Base-by-base conservation (phyloP, 2,888 invertebrate genomes). In the Microctonus brassicae region DNA sequence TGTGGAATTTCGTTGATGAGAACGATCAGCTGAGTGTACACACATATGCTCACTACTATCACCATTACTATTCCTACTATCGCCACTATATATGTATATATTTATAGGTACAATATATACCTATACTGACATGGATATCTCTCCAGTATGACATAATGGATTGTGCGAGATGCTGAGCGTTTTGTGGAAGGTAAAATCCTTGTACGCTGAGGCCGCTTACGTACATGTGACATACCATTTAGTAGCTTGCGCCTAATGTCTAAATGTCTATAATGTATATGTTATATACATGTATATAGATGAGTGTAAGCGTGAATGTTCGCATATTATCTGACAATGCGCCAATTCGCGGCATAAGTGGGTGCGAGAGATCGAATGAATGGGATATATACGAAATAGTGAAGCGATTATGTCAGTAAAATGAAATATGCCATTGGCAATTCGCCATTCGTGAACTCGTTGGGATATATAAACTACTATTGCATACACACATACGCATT, bases 261-360 rank as follows among this genome's bases (percentile, higher is more conserved):
- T 42, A 47, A 17, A 47, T 47, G 17, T 47, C 13, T 42, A 17
- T 42, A 42, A n/a, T 42, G n/a, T 42, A 42, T 17, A 17, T 42
- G n/a, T 13, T n/a, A 17, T 47, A 47, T 20, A 39, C 5, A 7
- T 17, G 17, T n/a, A 4, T 17, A 17, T 17, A 47, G 17, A n/a
- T 5, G 13, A 7, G 29, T 11, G n/a, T 24, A 47, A 42, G 24
- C 17, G 10, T 24, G 63, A 42, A 13, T 42, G 47, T 63, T 47
- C 47, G 24, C 63, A 63, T 63, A 47, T 47, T 47, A n/a, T 47
- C 47, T 26, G 42, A 22, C 47, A 47, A 63, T 63, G 63, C 63
- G 42, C 63, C 63, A 63, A 63, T 63, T 63, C 63, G 26, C 47
- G 42, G 26, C 13, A 47, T 39, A 63, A 63, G 63, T 63, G 42